These are phyloP conservation scores for Diadegma fenestrale DNA, from an alignment of 2,888 invertebrate genomes.

Conservation along the genomic window DNA sequence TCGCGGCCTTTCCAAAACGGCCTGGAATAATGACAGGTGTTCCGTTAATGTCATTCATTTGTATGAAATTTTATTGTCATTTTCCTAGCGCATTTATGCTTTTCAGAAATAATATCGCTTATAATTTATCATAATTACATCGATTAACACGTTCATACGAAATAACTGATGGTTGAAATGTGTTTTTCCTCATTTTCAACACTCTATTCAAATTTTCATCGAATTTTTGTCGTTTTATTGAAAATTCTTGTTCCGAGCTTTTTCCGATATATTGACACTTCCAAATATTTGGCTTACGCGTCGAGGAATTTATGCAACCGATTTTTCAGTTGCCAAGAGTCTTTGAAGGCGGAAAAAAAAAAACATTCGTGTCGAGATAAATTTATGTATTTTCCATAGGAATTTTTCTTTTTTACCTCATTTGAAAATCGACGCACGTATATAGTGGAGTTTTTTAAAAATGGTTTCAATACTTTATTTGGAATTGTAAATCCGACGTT, in stretches of 20 bases:
- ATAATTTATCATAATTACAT: conserved; percentile 26
- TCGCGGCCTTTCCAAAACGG: background rate
- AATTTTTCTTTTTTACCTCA: background rate
- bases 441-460: background rate
- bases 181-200: too few relatives aligned
- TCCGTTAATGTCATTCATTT: conserved; percentile 20
- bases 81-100: conserved; percentile 5
- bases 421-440: background rate
- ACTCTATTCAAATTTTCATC: too few relatives aligned
- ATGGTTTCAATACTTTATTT: background rate
- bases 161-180: too few relatives aligned
- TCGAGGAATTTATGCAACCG: background rate
- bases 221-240: too few relatives aligned
- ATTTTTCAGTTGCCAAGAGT: background rate
- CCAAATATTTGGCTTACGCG: background rate
- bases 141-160: background rate
- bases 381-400: background rate
- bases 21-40: conserved; percentile 4
- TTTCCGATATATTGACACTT: background rate
- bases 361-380: background rate
- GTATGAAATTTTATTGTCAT: conserved; percentile 40
- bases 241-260: too few relatives aligned
- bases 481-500: background rate
- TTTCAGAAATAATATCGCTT: conserved; percentile 12
- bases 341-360: background rate